Evolutionary conservation across 2,113 vertebrate species (phyloP).

Genomic region (Heterotis niloticus): DNA sequence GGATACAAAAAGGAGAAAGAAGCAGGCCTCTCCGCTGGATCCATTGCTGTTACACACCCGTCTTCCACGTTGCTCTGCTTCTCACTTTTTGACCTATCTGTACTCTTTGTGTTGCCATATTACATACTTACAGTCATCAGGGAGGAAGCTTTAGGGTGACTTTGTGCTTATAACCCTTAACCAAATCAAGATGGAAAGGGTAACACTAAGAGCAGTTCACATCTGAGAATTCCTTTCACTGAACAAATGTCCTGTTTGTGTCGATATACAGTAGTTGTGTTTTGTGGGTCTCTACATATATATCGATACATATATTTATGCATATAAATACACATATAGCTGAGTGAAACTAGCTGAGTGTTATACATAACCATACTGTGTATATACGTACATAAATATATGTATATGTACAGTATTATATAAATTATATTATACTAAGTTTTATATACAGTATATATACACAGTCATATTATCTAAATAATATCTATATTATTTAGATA

Average conservation of each 20-base stretch:
- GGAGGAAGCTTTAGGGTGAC: not conserved
- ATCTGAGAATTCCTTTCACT: slow-evolving; percentile 43
- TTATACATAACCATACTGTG: too few relatives aligned
- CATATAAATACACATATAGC: too few relatives aligned
- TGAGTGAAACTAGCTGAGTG: too few relatives aligned
- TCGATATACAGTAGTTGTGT: too few relatives aligned
- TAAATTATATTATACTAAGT: too few relatives aligned
- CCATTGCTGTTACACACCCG: not conserved
- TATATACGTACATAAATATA: too few relatives aligned
- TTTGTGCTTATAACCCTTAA: too few relatives aligned
- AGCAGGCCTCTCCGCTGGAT: slow-evolving; percentile 26
- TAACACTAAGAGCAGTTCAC: not conserved
- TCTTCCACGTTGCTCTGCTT: not conserved
- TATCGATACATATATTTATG: not conserved
- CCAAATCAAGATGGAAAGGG: too few relatives aligned
- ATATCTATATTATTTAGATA: too few relatives aligned
- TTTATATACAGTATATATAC: too few relatives aligned
- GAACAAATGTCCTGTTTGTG: slow-evolving; percentile 30
- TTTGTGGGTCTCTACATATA: not conserved
- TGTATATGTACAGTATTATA: too few relatives aligned
- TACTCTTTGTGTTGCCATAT: not conserved
- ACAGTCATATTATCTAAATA: too few relatives aligned
- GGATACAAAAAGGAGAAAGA: not conserved
- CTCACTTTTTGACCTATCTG: not conserved
- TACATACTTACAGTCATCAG: not conserved